A percentile compares a stretch with the other conserved stretches of the same genome.
These are phyloP conservation scores for Cairina moschata DNA, from an alignment of 2,113 vertebrate species.

Conservation along the genomic window DNA sequence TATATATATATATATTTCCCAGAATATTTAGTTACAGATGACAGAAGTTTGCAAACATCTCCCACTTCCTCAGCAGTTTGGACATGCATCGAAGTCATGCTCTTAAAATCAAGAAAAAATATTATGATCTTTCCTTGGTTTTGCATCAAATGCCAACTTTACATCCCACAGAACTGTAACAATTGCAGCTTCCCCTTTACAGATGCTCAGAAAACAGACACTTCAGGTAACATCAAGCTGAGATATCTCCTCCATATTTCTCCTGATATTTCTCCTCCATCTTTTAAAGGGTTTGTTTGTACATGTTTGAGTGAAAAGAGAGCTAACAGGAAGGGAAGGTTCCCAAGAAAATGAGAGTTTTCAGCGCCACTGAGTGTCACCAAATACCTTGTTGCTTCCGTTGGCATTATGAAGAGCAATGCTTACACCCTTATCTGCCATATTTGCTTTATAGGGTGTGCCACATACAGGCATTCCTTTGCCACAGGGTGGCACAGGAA, in stretches of 20 bases:
- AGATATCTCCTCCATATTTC: neutral
- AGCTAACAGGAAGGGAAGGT: neutral
- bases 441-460: neutral
- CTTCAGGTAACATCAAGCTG: neutral
- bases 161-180: neutral
- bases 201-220: neutral
- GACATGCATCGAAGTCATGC: neutral
- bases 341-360: neutral
- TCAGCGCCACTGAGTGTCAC: neutral
- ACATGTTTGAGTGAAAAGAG: rapidly evolving
- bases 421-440: neutral
- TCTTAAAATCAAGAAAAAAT: neutral
- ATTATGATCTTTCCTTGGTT: neutral
- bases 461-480: neutral
- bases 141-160: neutral
- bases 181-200: neutral
- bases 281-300: neutral
- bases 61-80: neutral
- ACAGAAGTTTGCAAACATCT: neutral
- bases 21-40: neutral
- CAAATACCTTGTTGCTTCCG: neutral
- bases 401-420: neutral
- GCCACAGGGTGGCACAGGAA: neutral
- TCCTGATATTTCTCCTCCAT: neutral
- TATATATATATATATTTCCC: neutral